Conservation (phyloP, 1,140 invertebrate species). For the Armadillidium nasatum region DNA sequence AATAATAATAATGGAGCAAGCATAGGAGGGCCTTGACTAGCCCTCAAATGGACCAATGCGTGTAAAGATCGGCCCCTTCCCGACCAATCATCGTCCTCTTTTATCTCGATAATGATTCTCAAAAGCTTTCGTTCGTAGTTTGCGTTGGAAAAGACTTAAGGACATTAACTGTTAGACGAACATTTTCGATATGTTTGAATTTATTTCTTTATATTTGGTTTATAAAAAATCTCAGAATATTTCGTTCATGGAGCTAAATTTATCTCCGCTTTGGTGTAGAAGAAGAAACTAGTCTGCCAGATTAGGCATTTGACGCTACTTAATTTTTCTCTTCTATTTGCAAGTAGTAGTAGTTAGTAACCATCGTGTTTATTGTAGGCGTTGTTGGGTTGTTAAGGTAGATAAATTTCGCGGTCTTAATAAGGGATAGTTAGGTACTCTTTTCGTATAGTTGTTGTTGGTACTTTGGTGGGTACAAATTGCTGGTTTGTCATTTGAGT, state of each 20-base stretch:
- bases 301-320: slow-evolving; percentile 5
- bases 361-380: no score
- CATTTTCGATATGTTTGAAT: background rate
- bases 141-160: background rate
- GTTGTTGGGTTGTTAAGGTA: no score
- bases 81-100: background rate
- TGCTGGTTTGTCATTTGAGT: no score
- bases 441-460: no score
- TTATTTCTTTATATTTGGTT: background rate
- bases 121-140: background rate
- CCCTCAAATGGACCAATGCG: background rate
- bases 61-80: background rate
- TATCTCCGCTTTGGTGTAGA: background rate
- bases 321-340: background rate
- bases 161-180: background rate
- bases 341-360: no score
- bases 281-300: slow-evolving; percentile 7
- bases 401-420: no score
- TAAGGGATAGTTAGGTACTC: no score
- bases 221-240: background rate
- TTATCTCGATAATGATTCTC: background rate
- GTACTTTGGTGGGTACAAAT: no score
- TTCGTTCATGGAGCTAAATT: background rate
- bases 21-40: no score
- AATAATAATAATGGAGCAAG: background rate